phyloP scores from a whole-genome alignment of 1,140 invertebrate genomes.

The Calosoma granatense region DNA sequence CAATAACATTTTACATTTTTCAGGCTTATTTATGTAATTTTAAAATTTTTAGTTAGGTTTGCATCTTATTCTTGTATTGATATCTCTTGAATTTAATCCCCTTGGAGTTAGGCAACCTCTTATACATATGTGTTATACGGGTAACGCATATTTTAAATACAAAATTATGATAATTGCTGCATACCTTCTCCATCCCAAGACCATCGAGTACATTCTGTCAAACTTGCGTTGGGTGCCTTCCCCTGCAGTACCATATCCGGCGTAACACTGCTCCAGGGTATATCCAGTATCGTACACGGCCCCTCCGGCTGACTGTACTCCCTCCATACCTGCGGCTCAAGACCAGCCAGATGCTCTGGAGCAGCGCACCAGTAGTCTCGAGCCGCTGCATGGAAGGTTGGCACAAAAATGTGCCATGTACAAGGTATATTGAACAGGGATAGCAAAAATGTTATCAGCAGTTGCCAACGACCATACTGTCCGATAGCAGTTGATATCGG shows the following conservation, averaged over 20 bases:
- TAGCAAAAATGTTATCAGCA: conserved; percentile 55
- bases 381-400: conserved; percentile 51
- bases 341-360: conserved; percentile 39
- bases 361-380: conserved; percentile 52
- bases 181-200: conserved; percentile 50
- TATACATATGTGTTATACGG: neutral
- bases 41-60: too few species aligned
- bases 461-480: conserved; percentile 63
- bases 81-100: neutral
- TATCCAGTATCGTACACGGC: conserved; percentile 35
- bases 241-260: conserved; percentile 17
- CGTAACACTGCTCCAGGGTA: conserved; percentile 26
- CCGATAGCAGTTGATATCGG: conserved; percentile 54
- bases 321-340: conserved; percentile 43
- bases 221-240: conserved; percentile 14
- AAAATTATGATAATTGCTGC: neutral
- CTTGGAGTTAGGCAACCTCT: neutral
- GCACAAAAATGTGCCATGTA: conserved; percentile 62
- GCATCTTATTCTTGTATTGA: too few species aligned
- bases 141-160: too few species aligned
- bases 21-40: too few species aligned
- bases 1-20: too few species aligned
- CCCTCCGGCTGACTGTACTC: conserved; percentile 46
- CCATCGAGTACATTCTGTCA: conserved; percentile 49
- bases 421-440: conserved; percentile 64